Conservation (phyloP, 1,140 invertebrate species). For the Cotesia vestalis region DNA sequence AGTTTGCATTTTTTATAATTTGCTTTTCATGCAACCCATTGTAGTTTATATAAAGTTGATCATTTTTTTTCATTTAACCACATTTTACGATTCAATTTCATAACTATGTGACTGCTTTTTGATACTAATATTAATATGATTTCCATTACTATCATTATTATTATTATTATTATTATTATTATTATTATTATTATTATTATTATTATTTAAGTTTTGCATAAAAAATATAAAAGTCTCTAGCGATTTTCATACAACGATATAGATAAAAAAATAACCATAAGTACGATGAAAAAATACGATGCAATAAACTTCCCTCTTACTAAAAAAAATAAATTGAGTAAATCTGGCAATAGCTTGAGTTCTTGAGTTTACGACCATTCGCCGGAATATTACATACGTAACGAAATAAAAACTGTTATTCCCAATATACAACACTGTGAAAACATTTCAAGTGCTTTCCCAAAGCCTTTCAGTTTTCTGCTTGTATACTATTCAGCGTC, state of each 20-base stretch:
- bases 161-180: too few relatives aligned
- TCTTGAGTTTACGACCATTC: slow-evolving; percentile 24
- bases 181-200: too few relatives aligned
- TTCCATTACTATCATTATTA: too few relatives aligned
- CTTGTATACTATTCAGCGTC: slow-evolving; percentile 1
- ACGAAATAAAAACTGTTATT: slow-evolving; percentile 32
- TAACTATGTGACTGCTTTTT: neutral
- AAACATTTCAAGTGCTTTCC: slow-evolving; percentile 23
- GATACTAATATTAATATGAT: too few relatives aligned
- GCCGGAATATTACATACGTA: slow-evolving; percentile 11
- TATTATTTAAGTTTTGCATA: too few relatives aligned
- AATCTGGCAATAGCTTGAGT: too few relatives aligned
- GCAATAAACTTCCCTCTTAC: neutral
- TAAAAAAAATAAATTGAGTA: neutral
- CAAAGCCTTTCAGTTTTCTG: slow-evolving; percentile 26
- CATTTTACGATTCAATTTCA: neutral
- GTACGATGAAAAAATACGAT: neutral
- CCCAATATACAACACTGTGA: slow-evolving; percentile 17
- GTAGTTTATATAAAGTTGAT: neutral
- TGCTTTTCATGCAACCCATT: neutral
- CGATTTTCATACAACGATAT: too few relatives aligned
- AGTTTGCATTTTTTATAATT: neutral
- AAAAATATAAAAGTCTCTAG: too few relatives aligned
- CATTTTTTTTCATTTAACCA: neutral
- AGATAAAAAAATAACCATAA: neutral